A percentile compares a stretch with the other conserved stretches of the same genome.
phyloP scores from a whole-genome alignment of 2,888 invertebrate species.

The Anorthoa munda region DNA sequence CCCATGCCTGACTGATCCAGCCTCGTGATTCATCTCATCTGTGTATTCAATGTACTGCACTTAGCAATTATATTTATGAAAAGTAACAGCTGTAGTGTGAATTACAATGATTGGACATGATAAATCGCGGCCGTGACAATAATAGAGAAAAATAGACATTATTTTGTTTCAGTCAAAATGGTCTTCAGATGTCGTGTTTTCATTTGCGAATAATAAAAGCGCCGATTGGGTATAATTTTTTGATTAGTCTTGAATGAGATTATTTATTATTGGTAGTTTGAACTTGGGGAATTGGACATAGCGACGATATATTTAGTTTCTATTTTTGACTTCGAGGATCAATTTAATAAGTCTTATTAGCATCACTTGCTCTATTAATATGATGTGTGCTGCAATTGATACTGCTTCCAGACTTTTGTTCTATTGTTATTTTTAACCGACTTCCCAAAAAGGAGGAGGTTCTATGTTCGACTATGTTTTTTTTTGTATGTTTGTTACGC shows the following conservation, averaged over 20 bases:
- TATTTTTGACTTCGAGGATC: conserved; percentile 2
- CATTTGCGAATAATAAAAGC: conserved; percentile 43
- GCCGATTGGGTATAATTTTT: conserved; percentile 51
- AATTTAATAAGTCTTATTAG: neutral
- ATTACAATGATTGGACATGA: conserved; percentile 58
- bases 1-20: conserved; percentile 65
- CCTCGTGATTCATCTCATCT: conserved; percentile 69
- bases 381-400: neutral
- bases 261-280: conserved; percentile 38
- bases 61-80: conserved; percentile 50
- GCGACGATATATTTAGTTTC: neutral
- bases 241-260: conserved; percentile 43
- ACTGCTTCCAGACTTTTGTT: neutral
- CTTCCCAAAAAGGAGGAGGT: too few relatives aligned
- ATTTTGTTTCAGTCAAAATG: conserved; percentile 41
- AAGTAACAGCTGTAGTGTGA: conserved; percentile 60
- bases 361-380: neutral
- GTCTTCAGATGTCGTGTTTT: conserved; percentile 47
- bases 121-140: conserved; percentile 43
- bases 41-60: conserved; percentile 46
- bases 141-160: conserved; percentile 36
- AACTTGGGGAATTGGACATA: conserved; percentile 19
- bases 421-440: too few relatives aligned
- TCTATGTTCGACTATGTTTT: too few relatives aligned
- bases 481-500: too few relatives aligned